A percentile compares a stretch with the other conserved stretches of the same genome.
Evolutionary conservation across 2,113 vertebrate genomes (phyloP).

Genomic region (Lagopus muta): DNA sequence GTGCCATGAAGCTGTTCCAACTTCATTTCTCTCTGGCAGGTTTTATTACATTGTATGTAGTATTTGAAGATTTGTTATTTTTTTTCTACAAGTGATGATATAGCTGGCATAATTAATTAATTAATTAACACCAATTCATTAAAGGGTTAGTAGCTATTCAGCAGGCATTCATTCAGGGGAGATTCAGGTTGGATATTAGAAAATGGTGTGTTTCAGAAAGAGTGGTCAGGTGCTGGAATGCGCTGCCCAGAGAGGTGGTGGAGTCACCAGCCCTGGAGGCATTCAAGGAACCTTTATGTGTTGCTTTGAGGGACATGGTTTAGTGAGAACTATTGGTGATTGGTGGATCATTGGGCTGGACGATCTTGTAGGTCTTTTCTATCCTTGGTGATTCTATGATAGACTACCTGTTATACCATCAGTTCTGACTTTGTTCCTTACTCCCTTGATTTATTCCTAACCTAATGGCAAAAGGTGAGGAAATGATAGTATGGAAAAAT

Average conservation of each 20-base stretch:
- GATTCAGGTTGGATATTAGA: too few species aligned
- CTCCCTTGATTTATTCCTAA: background rate
- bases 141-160: background rate
- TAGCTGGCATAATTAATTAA: background rate
- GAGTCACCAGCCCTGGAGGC: too few species aligned
- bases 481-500: background rate
- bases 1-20: background rate
- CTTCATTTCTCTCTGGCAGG: background rate
- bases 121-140: background rate
- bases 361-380: too few species aligned
- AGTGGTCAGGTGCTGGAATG: too few species aligned
- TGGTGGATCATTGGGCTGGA: too few species aligned
- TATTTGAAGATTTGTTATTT: background rate
- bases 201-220: too few species aligned
- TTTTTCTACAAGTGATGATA: background rate
- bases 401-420: background rate
- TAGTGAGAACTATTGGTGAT: too few species aligned
- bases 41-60: background rate
- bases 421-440: background rate
- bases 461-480: background rate
- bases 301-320: too few species aligned
- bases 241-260: too few species aligned
- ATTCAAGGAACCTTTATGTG: too few species aligned
- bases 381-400: background rate
- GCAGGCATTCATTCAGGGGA: too few species aligned